Evolutionary conservation across 2,888 invertebrate genomes (phyloP), one percentile per base, ranked within the genome.

Genomic region (Apodemia hepburni): DNA sequence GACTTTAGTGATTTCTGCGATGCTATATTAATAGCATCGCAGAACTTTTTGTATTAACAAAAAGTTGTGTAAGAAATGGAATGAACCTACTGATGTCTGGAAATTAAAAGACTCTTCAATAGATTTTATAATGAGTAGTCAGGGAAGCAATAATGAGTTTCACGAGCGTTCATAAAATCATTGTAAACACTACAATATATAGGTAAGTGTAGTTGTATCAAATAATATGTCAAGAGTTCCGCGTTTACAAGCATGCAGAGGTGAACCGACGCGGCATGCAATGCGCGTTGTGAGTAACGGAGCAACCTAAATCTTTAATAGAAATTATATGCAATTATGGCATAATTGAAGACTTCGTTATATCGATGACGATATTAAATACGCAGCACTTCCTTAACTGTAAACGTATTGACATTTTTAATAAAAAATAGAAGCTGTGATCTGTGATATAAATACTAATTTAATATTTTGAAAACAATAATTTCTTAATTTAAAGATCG

Each of bases 261-360:
- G 54, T 54, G 54, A 54, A 54, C 27, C 54, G 27, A 27, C 27
- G 22, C 54, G 2, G 54, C 54, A 22, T 54, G 54, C 54, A 54
- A 22, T 27, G 54, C 54, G 54, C 54, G 54, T 54, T 42, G 54
- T 22, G 27, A 54, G 22, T 22, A 22, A 54, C 18, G 22, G 54
- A 27, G 22, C 15, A 54, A 54, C 54, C 54, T 54, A 54, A 54
- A 54, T 54, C 22, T 27, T 42, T 54, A 54, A 54, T 54, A 54
- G 54, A 54, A 22, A 54, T 54, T 54, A 54, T 54, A 54, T 54
- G 54, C 54, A 54, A 54, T 54, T 54, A 54, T 54, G 54, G 54
- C 54, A 54, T 54, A 54, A 54, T 54, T 54, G 54, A 12, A 54
- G 22, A 22, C 54, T 27, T 27, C 51, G 17, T 51, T 54, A 42